A percentile compares a stretch with the other conserved stretches of the same genome.
These are phyloP conservation scores for Hapalemur alaotrensis DNA, from an alignment of 2,797 vertebrate species.

Conservation along the genomic window DNA sequence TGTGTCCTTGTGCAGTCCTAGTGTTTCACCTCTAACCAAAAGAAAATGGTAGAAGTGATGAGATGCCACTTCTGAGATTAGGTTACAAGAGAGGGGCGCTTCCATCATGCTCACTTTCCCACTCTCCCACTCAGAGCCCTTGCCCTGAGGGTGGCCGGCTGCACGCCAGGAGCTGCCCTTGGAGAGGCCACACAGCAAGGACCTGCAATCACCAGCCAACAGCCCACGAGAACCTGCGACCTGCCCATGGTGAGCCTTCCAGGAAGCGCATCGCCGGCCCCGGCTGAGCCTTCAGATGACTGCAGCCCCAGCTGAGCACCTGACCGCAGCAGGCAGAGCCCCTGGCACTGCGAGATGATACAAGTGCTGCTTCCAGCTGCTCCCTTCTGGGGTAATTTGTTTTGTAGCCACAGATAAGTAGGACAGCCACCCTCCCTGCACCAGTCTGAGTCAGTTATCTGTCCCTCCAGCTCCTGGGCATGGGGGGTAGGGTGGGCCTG, in stretches of 20 bases:
- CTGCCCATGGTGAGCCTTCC: background rate
- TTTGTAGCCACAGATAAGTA: background rate
- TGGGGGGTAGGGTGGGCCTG: accelerated
- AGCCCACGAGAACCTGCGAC: background rate
- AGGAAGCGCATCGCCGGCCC: background rate
- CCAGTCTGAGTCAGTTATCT: background rate
- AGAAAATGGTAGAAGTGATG: background rate
- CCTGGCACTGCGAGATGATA: too few species aligned
- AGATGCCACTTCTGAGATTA: background rate
- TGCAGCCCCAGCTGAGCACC: background rate
- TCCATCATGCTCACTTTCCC: accelerated
- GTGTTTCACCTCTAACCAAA: background rate
- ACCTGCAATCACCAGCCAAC: background rate
- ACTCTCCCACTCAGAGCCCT: background rate
- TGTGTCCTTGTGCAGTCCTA: accelerated
- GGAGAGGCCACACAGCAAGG: background rate
- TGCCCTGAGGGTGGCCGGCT: accelerated
- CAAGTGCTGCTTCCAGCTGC: accelerated
- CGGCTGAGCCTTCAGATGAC: background rate
- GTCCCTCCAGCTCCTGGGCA: background rate
- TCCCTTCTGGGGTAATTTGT: background rate
- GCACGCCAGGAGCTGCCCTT: accelerated
- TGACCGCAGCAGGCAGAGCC: background rate
- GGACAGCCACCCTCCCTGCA: background rate
- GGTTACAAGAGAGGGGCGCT: background rate